A percentile compares a stretch with the other conserved stretches of the same genome.
Conservation (phyloP, 1,140 invertebrate genomes). For the Anastatus disparis region DNA sequence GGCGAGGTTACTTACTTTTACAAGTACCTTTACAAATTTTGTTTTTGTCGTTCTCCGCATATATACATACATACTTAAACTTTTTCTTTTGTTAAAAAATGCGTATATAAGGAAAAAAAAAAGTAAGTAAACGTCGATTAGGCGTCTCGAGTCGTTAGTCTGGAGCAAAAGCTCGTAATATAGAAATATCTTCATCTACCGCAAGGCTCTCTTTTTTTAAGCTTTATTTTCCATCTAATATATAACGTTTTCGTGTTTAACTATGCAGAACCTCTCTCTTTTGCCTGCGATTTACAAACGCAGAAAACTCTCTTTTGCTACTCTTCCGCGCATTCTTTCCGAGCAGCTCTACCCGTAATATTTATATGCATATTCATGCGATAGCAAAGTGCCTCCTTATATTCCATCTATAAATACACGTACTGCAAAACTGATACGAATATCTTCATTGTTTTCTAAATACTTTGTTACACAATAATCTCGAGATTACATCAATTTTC, state of each 20-base stretch:
- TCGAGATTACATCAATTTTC: too few relatives aligned
- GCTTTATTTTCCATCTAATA: neutral
- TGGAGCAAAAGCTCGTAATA: too few relatives aligned
- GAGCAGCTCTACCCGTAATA: neutral
- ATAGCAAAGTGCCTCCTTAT: too few relatives aligned
- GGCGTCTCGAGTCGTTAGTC: conserved; percentile 38
- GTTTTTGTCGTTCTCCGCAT: neutral
- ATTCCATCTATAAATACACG: too few relatives aligned
- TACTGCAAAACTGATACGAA: too few relatives aligned
- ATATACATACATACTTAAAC: neutral
- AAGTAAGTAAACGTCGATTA: conserved; percentile 13
- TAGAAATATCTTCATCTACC: too few relatives aligned
- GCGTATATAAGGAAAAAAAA: too few relatives aligned
- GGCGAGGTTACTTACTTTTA: conserved; percentile 12
- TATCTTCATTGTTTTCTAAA: too few relatives aligned
- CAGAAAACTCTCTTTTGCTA: neutral
- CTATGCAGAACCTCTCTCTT: conserved; percentile 38
- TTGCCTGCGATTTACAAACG: neutral
- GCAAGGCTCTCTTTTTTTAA: neutral
- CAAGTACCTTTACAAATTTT: conserved; percentile 14
- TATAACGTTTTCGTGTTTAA: conserved; percentile 23
- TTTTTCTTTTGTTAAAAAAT: conserved; percentile 2
- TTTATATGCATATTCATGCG: conserved; percentile 26
- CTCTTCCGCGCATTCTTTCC: neutral
- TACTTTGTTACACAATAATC: too few relatives aligned